These are phyloP conservation scores for Castor canadensis DNA, from an alignment of 2,113 vertebrate genomes.

Conservation along the genomic window DNA sequence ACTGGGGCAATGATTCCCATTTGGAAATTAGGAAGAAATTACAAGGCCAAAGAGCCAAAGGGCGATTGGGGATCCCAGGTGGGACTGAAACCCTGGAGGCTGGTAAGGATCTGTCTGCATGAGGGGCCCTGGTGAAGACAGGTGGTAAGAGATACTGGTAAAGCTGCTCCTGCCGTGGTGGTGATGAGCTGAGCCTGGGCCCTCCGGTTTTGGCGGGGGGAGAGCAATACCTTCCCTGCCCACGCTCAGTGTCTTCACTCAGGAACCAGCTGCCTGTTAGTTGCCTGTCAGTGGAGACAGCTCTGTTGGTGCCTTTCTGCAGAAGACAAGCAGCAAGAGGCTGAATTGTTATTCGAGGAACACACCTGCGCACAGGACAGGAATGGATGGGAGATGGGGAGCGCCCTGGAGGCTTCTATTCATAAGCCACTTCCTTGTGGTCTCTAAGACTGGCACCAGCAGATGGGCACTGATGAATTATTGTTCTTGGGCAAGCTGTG, in stretches of 20 bases:
- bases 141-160: accelerated
- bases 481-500: conserved; percentile 53
- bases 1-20: not conserved
- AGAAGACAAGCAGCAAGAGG: conserved; percentile 45
- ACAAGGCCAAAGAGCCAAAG: not conserved
- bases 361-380: conserved; percentile 72
- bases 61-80: not conserved
- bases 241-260: conserved; percentile 27
- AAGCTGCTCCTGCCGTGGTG: not conserved
- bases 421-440: conserved; percentile 68
- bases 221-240: not conserved
- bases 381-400: conserved; percentile 73
- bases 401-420: conserved; percentile 69
- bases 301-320: conserved; percentile 69
- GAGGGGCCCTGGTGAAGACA: not conserved
- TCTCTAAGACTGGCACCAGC: conserved; percentile 63
- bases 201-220: conserved; percentile 40
- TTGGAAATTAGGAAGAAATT: not conserved
- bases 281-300: conserved; percentile 72
- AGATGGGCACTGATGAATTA: conserved; percentile 48
- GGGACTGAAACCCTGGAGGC: not conserved
- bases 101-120: not conserved
- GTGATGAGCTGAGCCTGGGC: conserved; percentile 13
- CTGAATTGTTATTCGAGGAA: conserved; percentile 70
- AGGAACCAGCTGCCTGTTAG: conserved; percentile 69